Evolutionary conservation across 2,113 vertebrate species (phyloP), one percentile per base, ranked within the genome.

Genomic region (Melanostigma gelatinosum): DNA sequence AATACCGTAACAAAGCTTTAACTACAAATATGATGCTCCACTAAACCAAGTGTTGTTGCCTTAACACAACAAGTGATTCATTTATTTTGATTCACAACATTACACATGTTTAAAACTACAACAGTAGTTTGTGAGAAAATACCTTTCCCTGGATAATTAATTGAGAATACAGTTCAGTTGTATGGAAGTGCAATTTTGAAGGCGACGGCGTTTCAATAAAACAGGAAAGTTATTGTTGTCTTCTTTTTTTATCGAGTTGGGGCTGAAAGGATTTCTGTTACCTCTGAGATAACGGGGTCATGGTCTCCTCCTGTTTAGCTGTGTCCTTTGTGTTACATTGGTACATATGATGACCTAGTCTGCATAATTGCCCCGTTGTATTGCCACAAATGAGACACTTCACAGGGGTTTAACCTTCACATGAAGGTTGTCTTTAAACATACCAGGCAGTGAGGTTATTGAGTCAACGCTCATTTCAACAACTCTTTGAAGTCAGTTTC

Each of bases 261-360:
- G 11, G 15, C 64, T 77, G 34, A 85, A 50, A 69, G 61, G 75
- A 83, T 87, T 82, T 82, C 29, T 75, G 74, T 77, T 18, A 40
- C 65, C 55, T 66, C 68, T 76, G 66, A 85, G 50, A 87, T 82
- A 82, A 92, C 79, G 82, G 38, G 89, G 91, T 90, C 88, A 89
- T 50, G 36, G 12, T 65, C 54, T 38, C 66, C 55, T 86, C 77
- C 79, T 50, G 32, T 87, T 88, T 68, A 77, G 34, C 61, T 22
- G 16, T 12, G 54, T 75, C 83, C 79, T 88, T 91, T 89, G 85
- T 90, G 55, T 87, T 83, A 34, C 57, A 60, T 40, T 87, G 46
- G 69, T 82, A 88, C 78, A 86, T 77, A 78, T 83, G 83, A 79
- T 86, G 85, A 88, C 86, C 88, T 46, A 57, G 62, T 84, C 67